phyloP scores from a whole-genome alignment of 2,797 vertebrate species.

The Salmo trutta region DNA sequence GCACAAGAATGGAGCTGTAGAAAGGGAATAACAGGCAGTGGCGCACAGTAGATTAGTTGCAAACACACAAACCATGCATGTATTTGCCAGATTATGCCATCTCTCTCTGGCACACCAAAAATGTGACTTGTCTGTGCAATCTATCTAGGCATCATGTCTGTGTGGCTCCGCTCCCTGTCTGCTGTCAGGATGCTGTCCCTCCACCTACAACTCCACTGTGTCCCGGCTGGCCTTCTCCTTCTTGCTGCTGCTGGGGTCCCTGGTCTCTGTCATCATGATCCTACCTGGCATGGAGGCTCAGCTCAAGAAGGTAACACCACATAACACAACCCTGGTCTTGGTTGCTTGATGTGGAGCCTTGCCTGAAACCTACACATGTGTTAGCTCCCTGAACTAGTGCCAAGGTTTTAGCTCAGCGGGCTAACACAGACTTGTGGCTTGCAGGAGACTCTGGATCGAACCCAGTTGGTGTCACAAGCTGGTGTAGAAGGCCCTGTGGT shows the following conservation, averaged over 20 bases:
- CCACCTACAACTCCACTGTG: constrained; percentile 87
- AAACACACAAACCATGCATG: constrained; percentile 25
- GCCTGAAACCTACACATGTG: neutral
- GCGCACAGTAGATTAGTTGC: too few relatives aligned
- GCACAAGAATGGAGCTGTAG: too few relatives aligned
- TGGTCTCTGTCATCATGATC: constrained; percentile 91
- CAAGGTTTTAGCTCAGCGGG: neutral
- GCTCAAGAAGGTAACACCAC: constrained; percentile 81
- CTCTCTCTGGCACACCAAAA: constrained; percentile 14
- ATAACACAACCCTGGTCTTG: neutral
- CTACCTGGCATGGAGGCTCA: constrained; percentile 88
- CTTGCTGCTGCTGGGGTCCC: constrained; percentile 87
- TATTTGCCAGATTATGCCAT: constrained; percentile 33
- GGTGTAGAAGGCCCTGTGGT: neutral
- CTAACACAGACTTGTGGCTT: neutral
- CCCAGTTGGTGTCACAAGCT: neutral
- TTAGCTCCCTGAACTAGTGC: neutral
- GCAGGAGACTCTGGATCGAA: neutral
- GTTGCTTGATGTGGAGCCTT: neutral
- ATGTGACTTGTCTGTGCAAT: constrained; percentile 14
- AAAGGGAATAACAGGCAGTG: too few relatives aligned
- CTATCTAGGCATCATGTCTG: constrained; percentile 86
- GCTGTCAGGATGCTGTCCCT: constrained; percentile 89
- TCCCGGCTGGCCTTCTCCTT: constrained; percentile 87
- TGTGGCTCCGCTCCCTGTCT: constrained; percentile 91